These are phyloP conservation scores for Chelon auratus DNA, from an alignment of 2,797 vertebrate genomes.

Conservation along the genomic window DNA sequence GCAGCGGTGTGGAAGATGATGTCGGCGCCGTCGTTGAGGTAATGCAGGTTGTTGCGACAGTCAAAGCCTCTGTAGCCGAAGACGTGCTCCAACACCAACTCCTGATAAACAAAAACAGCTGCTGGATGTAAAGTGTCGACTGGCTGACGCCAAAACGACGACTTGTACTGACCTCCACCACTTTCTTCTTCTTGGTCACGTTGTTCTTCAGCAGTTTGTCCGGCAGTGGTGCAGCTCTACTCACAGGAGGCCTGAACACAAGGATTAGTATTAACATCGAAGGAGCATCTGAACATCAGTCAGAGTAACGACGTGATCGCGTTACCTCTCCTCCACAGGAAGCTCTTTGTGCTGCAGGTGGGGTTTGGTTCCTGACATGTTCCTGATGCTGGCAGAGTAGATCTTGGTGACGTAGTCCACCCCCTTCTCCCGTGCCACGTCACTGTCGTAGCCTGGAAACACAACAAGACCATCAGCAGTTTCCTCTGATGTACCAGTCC, in stretches of 20 bases:
- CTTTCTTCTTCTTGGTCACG: slow-evolving; percentile 93
- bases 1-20: slow-evolving; percentile 96
- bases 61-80: slow-evolving; percentile 97
- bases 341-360: slow-evolving; percentile 93
- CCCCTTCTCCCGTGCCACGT: slow-evolving; percentile 93
- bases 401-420: slow-evolving; percentile 95
- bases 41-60: slow-evolving; percentile 98
- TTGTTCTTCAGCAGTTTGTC: slow-evolving; percentile 96
- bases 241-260: slow-evolving; percentile 90
- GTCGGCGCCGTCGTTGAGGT: slow-evolving; percentile 95
- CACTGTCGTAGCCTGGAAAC: slow-evolving; percentile 93
- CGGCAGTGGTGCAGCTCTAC: slow-evolving; percentile 93
- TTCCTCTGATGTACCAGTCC: too few species aligned
- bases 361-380: slow-evolving; percentile 94
- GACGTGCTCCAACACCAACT: slow-evolving; percentile 94
- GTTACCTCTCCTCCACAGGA: slow-evolving; percentile 92
- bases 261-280: background rate
- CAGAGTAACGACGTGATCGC: too few species aligned
- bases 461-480: background rate
- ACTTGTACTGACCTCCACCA: slow-evolving; percentile 76
- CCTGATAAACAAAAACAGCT: slow-evolving; percentile 72
- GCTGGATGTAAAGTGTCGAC: rapidly evolving
- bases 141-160: rapidly evolving
- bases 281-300: background rate
- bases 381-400: slow-evolving; percentile 93